A percentile compares a stretch with the other conserved stretches of the same genome.
phyloP scores from a whole-genome alignment of 2,113 vertebrate genomes.

The Platanista minor region DNA sequence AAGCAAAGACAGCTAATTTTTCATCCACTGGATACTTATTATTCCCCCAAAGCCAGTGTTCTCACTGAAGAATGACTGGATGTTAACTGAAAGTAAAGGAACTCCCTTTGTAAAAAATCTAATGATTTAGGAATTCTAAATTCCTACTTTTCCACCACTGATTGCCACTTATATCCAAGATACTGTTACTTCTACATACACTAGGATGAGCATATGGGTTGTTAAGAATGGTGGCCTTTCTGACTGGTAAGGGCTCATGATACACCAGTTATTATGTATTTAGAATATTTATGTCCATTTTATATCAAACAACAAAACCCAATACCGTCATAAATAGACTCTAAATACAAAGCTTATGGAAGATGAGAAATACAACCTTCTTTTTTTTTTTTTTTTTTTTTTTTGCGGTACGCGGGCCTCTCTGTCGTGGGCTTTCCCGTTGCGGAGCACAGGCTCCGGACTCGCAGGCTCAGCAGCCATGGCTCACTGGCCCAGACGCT shows the following conservation, averaged over 20 bases:
- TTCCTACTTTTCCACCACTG: neutral
- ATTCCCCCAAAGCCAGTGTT: neutral
- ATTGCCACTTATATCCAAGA: neutral
- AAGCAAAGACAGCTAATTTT: neutral
- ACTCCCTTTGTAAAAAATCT: neutral
- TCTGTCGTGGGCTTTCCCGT: too few species aligned
- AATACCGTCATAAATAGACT: neutral
- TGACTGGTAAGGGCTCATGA: neutral
- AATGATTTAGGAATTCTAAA: neutral
- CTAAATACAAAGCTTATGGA: neutral
- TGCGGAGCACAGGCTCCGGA: too few species aligned
- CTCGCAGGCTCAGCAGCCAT: too few species aligned
- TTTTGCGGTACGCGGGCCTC: too few species aligned
- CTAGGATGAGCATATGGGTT: neutral
- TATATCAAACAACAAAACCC: neutral
- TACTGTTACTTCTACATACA: neutral
- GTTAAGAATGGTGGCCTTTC: neutral
- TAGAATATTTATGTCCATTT: neutral
- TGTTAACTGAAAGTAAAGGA: neutral
- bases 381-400: neutral
- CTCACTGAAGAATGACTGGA: neutral
- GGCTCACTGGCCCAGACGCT: too few species aligned
- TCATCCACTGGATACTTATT: neutral
- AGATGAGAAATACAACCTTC: neutral
- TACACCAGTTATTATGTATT: neutral